A percentile compares a stretch with the other conserved stretches of the same genome.
Conservation (phyloP, 2,113 vertebrate species). For the Ovibos moschatus region DNA sequence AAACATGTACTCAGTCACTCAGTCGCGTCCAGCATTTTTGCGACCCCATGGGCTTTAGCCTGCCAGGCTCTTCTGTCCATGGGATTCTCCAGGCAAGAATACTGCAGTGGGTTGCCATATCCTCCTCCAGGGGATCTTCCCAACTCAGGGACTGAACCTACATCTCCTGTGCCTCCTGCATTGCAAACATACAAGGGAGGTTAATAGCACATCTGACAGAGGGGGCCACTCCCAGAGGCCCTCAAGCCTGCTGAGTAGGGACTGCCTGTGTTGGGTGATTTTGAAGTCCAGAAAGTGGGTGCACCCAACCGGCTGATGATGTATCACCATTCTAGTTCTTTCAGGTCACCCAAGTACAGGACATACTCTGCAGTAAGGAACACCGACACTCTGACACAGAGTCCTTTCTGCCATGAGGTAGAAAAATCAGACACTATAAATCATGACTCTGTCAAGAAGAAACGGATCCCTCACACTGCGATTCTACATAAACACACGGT, state of each 20-base stretch:
- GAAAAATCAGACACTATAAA: neutral
- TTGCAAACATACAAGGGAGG: neutral
- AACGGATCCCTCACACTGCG: neutral
- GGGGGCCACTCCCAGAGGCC: neutral
- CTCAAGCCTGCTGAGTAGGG: neutral
- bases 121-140: neutral
- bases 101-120: neutral
- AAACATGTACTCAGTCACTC: neutral
- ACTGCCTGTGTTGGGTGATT: neutral
- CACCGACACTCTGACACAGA: neutral
- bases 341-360: neutral
- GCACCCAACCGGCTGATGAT: neutral
- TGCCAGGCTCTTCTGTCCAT: neutral
- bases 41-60: neutral
- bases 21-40: fast-evolving
- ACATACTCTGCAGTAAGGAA: neutral
- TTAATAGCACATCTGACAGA: neutral
- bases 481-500: neutral
- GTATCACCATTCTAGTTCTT: neutral
- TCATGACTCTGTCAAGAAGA: neutral
- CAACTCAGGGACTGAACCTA: neutral
- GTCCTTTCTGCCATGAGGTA: neutral
- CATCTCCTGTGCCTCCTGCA: neutral
- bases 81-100: neutral
- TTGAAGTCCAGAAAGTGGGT: neutral